Percentiles rank a stretch among this genome's conserved stretches.
phyloP scores from a whole-genome alignment of 1,140 invertebrate species.

The Drosophila equinoxialis region DNA sequence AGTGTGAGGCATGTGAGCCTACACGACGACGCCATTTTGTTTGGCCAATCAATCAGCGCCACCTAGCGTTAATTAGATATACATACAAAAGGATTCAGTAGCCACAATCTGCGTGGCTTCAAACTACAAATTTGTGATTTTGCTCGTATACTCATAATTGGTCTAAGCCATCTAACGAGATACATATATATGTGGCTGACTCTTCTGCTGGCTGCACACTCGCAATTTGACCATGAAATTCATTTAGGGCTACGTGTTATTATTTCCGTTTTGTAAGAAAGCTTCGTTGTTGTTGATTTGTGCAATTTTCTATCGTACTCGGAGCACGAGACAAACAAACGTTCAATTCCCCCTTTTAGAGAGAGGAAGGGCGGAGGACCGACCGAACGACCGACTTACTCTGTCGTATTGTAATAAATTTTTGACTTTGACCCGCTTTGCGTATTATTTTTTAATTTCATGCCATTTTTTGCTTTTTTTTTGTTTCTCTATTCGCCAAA shows the following conservation, averaged over 20 bases:
- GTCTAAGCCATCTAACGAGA: neutral
- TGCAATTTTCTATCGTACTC: constrained; percentile 60
- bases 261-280: constrained; percentile 78
- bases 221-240: constrained; percentile 71
- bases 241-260: constrained; percentile 67
- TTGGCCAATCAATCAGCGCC: constrained; percentile 62
- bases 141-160: neutral
- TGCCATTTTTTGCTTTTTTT: neutral
- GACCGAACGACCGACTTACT: constrained; percentile 6
- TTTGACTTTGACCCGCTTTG: constrained; percentile 74
- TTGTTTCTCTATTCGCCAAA: constrained; percentile 5
- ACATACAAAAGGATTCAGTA: constrained; percentile 38
- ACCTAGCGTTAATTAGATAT: constrained; percentile 62
- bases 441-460: constrained; percentile 50
- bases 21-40: constrained; percentile 43
- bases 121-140: constrained; percentile 1
- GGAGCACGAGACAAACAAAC: constrained; percentile 20
- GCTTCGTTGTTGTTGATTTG: constrained; percentile 52
- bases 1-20: constrained; percentile 48
- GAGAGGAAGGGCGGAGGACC: neutral
- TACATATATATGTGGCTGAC: neutral
- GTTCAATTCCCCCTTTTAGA: constrained; percentile 9
- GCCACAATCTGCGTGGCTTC: constrained; percentile 7
- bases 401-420: constrained; percentile 41
- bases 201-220: constrained; percentile 18